Base-by-base conservation (phyloP, 2,888 invertebrate species). In the Tetragnatha montana region DNA sequence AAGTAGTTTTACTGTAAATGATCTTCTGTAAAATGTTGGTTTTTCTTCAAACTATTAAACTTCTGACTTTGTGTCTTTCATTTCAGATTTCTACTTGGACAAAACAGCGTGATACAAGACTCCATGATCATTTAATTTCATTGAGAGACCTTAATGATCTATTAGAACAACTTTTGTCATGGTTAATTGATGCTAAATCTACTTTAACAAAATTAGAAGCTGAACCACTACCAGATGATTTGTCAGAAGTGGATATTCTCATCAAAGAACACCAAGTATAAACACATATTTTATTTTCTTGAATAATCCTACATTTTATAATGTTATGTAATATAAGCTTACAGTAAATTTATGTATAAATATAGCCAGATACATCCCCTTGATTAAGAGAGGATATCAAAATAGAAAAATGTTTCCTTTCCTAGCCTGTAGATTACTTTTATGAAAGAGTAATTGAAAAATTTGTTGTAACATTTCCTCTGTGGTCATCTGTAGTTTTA, bases 121-220 rank as follows among this genome's bases (percentile, higher is more conserved):
- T 99, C 91, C 96, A 96, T 90, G 95, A 96, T 84, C 98, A 98
- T 93, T 95, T 98, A 95, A 92, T 93, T 6, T 96, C 96, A 82
- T 94, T 97, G 73, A 95, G 96, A 93, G 97, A 97, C 93, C 95
- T 98, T 92, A 97, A 97, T 92, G 95, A 96, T 76, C 96, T 97
- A 84, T 95, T 99, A 91, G 98, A 98, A 93, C 98, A 99, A 93
- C 95, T 99, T 88, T 95, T 99, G 91, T 96, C 96, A n/a, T 99
- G 99, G 98, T 95, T 99, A 91, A 95, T 96, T 91, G 96, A 96
- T 35, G 95, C 98, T 22, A 98, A 99, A 94, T 96, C 96, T 92
- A 97, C 96, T 0, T 94, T 99, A 91, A 94, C 95, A 12, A 95
- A 96, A 76, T 94, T 97, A 91, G 97, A 98, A 94, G 95, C 96